Base-by-base conservation (phyloP, 2,797 vertebrate species). In the Helicolenus hilgendorfi region DNA sequence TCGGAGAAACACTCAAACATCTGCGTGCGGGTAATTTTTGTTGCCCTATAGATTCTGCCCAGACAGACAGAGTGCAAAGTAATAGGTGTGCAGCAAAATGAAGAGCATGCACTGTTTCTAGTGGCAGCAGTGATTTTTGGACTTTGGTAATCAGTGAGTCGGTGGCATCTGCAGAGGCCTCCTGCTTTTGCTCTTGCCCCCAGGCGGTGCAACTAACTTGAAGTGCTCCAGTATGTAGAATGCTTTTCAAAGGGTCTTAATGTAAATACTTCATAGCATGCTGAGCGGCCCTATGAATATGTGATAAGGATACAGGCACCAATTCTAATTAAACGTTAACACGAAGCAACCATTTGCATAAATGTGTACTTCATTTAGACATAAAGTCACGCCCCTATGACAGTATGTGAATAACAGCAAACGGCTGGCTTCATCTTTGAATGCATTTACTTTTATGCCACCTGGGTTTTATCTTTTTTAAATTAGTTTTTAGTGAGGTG, bases 1-100 rank as follows among this genome's bases (percentile, higher is more conserved):
- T 91, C 68, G 35, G 86, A 94, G 95, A 95, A 94, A 96, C 92
- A 91, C 93, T 96, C 92, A 93, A 93, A 95, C 93, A 93, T 95
- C 90, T 94, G 89, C 31, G 87, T 94, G 91, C 1, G 87, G 91
- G 89, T 96, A 77, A 91, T 93, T 95, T 96, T 86, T 94, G 94
- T 96, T 89, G 95, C 89, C 85, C 91, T 92, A 92, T 95, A 95
- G 90, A 94, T 94, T 94, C 86, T 92, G 81, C 91, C 75, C 89
- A 73, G 91, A 92, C 87, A 91, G 84, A 94, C 86, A 75, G 79
- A 91, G 90, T 86, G 81, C 79, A 90, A 89, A 92, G 82, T 92
- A 93, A 92, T 91, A 89, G 80, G 86, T 78, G 90, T 87, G 85
- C 77, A 82, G 88, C 84, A 89, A 88, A 94, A 90, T 75, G 81